A percentile compares a stretch with the other conserved stretches of the same genome.
phyloP scores from a whole-genome alignment of 35 echinoderm and acorn worm genomes.

The Diadema setosum region DNA sequence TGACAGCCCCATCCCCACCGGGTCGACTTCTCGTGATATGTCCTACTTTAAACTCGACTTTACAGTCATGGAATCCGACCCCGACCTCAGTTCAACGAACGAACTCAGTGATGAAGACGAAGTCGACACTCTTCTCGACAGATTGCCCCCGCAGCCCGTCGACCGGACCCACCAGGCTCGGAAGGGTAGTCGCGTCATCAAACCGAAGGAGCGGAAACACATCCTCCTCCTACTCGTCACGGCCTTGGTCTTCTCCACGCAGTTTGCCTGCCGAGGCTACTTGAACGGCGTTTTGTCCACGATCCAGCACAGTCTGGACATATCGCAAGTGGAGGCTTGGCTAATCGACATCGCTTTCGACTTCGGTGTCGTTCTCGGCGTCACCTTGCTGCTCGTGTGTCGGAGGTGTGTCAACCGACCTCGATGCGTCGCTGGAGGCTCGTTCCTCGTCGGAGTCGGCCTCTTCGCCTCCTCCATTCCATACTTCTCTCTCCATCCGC shows the following conservation, averaged over 20 bases:
- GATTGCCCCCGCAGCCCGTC: neutral
- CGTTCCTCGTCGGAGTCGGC: neutral
- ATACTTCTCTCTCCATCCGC: neutral
- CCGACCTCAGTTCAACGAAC: neutral
- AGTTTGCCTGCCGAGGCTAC: slow-evolving; percentile 11
- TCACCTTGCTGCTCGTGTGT: neutral
- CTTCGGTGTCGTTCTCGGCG: neutral
- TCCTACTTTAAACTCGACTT: slow-evolving; percentile 18
- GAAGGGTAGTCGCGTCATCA: neutral
- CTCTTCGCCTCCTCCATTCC: neutral
- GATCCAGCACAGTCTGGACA: slow-evolving; percentile 1
- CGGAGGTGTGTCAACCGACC: neutral
- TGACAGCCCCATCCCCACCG: too few species aligned
- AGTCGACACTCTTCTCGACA: neutral
- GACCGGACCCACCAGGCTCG: slow-evolving; percentile 3
- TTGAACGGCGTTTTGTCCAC: neutral
- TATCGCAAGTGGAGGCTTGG: neutral
- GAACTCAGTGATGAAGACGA: slow-evolving; percentile 5
- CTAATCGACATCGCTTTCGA: neutral
- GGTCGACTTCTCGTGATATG: slow-evolving; percentile 20
- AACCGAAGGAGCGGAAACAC: slow-evolving; percentile 2
- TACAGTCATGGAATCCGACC: slow-evolving; percentile 15
- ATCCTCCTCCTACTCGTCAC: neutral
- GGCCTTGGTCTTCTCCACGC: neutral
- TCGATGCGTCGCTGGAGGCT: neutral